Base-by-base conservation (phyloP, 2,113 vertebrate species). In the Salvelinus sp. region DNA sequence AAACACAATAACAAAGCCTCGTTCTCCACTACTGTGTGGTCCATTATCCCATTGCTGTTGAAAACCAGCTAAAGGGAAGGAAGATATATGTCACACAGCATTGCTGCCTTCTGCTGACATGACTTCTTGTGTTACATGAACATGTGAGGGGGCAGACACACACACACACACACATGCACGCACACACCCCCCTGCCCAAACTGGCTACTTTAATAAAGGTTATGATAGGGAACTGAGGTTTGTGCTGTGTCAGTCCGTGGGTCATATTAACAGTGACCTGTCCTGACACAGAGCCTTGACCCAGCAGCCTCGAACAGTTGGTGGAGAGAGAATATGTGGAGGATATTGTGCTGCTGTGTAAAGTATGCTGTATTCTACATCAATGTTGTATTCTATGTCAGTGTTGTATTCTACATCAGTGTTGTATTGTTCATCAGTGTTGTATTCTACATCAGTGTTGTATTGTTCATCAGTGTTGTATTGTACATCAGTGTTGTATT, bases 71-170 rank as follows among this genome's bases (percentile, higher is more conserved):
- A 18, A 18, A 54, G 14, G 50, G 50, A 54, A 0, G 4, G 50
- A 54, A 54, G 3, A 18, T 16, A 18, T 54, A 18, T 54, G 50
- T 16, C 50, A 44, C 9, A 44, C 38, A 44, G 38, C 9, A 54
- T 18, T 7, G 50, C 16, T 54, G 30, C 77, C 18, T 16, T 71
- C 79, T 73, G 79, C 85, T 78, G 77, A 86, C 70, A 80, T 23
- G 25, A 70, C 70, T 18, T 18, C 14, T 70, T 3, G 0, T 68
- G 68, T 76, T 44, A 73, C 73, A 28, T 20, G 23, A 57, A 38
- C 66, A 68, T 14, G 28, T 68, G 30, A 63, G 10, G 54, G 22
- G 63, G 14, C 12, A 50, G 18, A 4, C 16, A 18, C 9, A 28
- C 60, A 30, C 69, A 30, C 48, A 50, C 48, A 50, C 13, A 50